phyloP scores from a whole-genome alignment of 1,140 invertebrate genomes.

The Drosophila persimilis region DNA sequence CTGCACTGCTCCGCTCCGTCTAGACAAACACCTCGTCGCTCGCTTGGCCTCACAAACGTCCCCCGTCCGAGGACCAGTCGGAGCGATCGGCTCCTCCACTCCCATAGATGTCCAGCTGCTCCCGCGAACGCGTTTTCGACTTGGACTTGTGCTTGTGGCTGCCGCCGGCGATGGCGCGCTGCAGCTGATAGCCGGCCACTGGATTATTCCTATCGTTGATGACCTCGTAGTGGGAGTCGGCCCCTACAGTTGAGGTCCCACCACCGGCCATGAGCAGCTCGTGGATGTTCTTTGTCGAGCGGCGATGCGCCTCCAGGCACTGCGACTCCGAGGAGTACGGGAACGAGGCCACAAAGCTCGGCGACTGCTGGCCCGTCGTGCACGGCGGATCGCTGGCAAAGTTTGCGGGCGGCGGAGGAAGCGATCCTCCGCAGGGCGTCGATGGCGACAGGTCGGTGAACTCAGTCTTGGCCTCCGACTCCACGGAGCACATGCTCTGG shows the following conservation, averaged over 20 bases:
- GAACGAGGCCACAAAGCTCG: conserved; percentile 76
- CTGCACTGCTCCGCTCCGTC: conserved; percentile 19
- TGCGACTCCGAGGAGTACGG: conserved; percentile 81
- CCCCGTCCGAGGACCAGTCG: conserved; percentile 69
- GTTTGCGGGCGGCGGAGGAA: conserved; percentile 59
- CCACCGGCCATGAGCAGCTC: conserved; percentile 82
- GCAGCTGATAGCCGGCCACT: conserved; percentile 38
- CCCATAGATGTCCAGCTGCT: conserved; percentile 65
- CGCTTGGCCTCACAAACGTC: conserved; percentile 65
- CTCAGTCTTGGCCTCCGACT: conserved; percentile 82
- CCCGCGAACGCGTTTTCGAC: conserved; percentile 59
- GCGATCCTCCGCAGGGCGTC: conserved; percentile 67
- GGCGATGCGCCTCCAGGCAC: conserved; percentile 78
- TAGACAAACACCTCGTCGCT: conserved; percentile 65
- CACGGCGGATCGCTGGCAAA: conserved; percentile 65
- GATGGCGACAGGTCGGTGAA: conserved; percentile 82
- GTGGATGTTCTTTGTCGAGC: conserved; percentile 80
- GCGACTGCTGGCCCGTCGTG: conserved; percentile 39
- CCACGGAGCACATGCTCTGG: conserved; percentile 84
- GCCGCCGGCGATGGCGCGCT: conserved; percentile 32
- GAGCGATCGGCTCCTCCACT: conserved; percentile 43
- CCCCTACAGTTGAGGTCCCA: conserved; percentile 3
- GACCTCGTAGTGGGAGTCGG: conserved; percentile 58
- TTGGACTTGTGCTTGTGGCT: conserved; percentile 63
- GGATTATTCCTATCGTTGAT: conserved; percentile 57